phyloP scores from a whole-genome alignment of 2,113 vertebrate species.

The Amphiprion ocellaris region DNA sequence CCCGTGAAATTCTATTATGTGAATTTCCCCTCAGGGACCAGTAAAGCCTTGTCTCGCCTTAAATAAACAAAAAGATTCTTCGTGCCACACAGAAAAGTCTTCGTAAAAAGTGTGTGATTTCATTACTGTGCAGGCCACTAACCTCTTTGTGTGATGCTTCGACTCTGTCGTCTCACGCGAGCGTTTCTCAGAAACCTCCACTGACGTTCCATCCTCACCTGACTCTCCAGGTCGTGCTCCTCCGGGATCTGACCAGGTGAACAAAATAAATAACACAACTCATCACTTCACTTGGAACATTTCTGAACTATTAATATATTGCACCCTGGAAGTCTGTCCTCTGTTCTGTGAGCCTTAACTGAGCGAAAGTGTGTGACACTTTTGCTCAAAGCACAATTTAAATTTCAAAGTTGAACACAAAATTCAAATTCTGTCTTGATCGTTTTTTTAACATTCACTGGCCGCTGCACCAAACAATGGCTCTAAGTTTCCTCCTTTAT shows the following conservation, averaged over 20 bases:
- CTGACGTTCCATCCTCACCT: conserved; percentile 94
- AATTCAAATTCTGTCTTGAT: conserved; percentile 2
- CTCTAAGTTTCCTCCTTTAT: not conserved
- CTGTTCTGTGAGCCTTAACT: too few species aligned
- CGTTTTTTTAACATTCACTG: not conserved
- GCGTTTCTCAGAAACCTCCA: conserved; percentile 96
- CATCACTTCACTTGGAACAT: not conserved
- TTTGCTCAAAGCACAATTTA: conserved; percentile 2
- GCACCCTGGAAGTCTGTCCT: not conserved
- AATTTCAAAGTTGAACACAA: not conserved
- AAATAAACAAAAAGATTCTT: not conserved
- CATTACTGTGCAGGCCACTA: conserved; percentile 17
- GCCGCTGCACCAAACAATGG: not conserved
- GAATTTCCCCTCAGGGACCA: not conserved
- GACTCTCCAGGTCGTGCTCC: conserved; percentile 96
- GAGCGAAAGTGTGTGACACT: not conserved
- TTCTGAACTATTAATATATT: not conserved
- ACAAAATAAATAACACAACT: not conserved
- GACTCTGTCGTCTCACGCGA: conserved; percentile 90
- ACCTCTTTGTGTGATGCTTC: conserved; percentile 93
- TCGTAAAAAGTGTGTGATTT: not conserved
- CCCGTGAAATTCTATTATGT: not conserved
- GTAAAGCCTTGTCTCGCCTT: not conserved
- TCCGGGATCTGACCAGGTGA: conserved; percentile 89
- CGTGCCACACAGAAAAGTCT: too few species aligned